Base-by-base conservation (phyloP, 23 tunicate genomes). In the Diplosoma virens region DNA sequence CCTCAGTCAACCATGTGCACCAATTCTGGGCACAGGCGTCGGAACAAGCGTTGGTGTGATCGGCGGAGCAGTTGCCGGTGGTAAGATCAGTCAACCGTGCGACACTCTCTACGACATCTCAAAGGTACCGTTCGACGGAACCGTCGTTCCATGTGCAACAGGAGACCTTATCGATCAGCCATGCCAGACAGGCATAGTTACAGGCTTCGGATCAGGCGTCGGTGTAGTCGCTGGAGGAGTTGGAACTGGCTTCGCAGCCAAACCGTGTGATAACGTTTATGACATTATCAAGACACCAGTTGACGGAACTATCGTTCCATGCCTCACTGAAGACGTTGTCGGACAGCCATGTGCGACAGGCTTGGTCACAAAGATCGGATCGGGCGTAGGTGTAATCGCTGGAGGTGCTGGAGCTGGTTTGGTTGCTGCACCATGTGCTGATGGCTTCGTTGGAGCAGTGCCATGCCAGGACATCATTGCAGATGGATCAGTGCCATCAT, bases 381-480 rank as follows among this genome's bases (percentile, higher is more conserved):
- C 23, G 4, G 61, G 61, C 23, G 61, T 55, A 17, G 61, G 61
- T 55, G 17, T 55, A 24, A 18, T 55, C 4, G 5, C 61, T 11
- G 4, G 25, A 55, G 61, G 61, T 55, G 25, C 61, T 17, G n/a
- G n/a, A n/a, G n/a, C n/a, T n/a, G n/a, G n/a, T n/a, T n/a, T n/a
- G n/a, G n/a, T n/a, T n/a, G n/a, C n/a, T n/a, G 61, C 17, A 25
- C 61, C 61, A 55, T 55, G 61, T 25, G 61, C 25, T 25, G 61
- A 55, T 55, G 61, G n/a, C n/a, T 17, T 25, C 5, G 22, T 17
- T 17, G 5, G 5, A n/a, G 23, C 22, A 9, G 61, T 55, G 61
- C 61, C 61, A 55, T 55, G 61, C 61, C 25, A 25, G 22, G 61
- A 55, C 61, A 55, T 55, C 61, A 17, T 17, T 55, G 61, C n/a